Base-by-base conservation (phyloP, 2,113 vertebrate species). In the Pundamilia nyererei region DNA sequence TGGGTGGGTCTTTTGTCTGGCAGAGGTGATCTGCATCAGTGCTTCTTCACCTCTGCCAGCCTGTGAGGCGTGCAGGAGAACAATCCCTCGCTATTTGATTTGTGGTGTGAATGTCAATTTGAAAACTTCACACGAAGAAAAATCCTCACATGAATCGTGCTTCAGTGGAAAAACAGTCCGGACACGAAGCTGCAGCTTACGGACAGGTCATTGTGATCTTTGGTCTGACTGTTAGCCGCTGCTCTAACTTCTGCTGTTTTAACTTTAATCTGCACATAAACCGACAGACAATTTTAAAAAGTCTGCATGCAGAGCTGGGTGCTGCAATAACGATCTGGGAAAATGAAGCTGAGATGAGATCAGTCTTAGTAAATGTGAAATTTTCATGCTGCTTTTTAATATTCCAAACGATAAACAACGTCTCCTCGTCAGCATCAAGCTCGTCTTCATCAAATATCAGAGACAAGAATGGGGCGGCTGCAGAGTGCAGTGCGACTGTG, bases 21-120 rank as follows among this genome's bases (percentile, higher is more conserved):
- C 96, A 96, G 96, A 94, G 92, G 84, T 5, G 85, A 88, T 88
- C 40, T 94, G 89, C 90, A 87, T 91, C 81, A 60, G 12, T 87
- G 85, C 72, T 24, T 70, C 80, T 88, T 65, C 6, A 42, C 80
- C 51, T 65, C 47, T 13, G 21, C 51, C 40, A 40, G 55, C 42
- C 86, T 53, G 17, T 51, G 86, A 91, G 86, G 92, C 84, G 9
- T 88, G 49, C 15, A 83, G 81, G 7, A 24, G 53, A 72, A 60
- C 82, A 83, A 55, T 84, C 88, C 86, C 87, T 89, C 47, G 38
- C 60, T 6, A 77, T 31, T 62, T 53, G 72, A 26, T 26, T 82
- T 42, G 19, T 6, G 6, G 40, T 79, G 19, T 87, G 84, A 86
- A 92, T 89, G 80, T 89, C 56, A 90, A 83, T 81, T 31, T 29